Percentiles rank a stretch among this genome's conserved stretches.
Evolutionary conservation across 2,113 vertebrate species (phyloP).

Genomic region (Emydura subglobosa): DNA sequence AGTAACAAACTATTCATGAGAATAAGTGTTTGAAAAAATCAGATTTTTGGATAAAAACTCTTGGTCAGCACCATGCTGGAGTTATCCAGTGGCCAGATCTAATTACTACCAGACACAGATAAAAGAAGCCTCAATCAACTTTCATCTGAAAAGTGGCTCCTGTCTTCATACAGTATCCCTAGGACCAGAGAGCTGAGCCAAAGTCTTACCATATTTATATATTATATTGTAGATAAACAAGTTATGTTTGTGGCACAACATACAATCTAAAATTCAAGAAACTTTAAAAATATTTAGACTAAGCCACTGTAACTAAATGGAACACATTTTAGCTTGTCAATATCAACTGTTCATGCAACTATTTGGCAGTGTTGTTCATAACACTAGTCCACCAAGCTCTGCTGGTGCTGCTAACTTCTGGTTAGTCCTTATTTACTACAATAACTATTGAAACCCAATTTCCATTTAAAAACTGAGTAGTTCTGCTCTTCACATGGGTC

Average conservation of each 20-base stretch:
- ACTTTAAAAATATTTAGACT: accelerated
- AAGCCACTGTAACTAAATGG: accelerated
- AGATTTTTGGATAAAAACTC: not conserved
- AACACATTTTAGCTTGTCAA: not conserved
- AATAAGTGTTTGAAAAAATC: not conserved
- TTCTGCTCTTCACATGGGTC: not conserved
- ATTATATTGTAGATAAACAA: not conserved
- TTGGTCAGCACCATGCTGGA: not conserved
- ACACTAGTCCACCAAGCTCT: not conserved
- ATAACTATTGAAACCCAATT: not conserved
- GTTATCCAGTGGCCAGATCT: not conserved
- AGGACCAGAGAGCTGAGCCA: not conserved
- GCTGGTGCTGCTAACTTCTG: not conserved
- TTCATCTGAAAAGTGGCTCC: not conserved
- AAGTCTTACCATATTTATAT: not conserved
- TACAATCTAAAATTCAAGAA: accelerated
- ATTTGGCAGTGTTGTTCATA: not conserved
- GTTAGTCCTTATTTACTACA: not conserved
- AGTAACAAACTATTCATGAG: not conserved
- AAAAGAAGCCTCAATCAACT: not conserved
- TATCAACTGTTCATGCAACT: not conserved
- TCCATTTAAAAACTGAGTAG: not conserved
- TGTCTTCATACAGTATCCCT: not conserved
- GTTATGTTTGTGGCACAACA: accelerated
- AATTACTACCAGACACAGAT: constrained; percentile 18